Evolutionary conservation across 1,140 invertebrate species (phyloP).

Genomic region (Ephestia elutella): DNA sequence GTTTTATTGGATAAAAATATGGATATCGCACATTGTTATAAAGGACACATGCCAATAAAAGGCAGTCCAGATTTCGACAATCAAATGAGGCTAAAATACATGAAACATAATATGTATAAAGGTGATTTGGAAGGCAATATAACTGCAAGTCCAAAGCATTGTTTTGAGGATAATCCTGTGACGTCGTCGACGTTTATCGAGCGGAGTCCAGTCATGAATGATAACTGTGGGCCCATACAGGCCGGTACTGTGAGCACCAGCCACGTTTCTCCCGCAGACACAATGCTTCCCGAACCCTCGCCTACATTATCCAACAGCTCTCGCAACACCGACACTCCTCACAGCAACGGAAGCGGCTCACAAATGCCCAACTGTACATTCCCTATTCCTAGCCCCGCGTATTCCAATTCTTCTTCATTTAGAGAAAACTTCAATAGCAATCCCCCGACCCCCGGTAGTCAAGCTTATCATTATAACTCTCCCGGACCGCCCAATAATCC

Average conservation of each 20-base stretch:
- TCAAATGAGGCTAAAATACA: constrained; percentile 46
- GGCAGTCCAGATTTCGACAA: constrained; percentile 45
- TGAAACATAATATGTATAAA: constrained; percentile 50
- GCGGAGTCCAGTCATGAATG: constrained; percentile 69
- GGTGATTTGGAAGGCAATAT: constrained; percentile 50
- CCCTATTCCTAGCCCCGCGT: constrained; percentile 61
- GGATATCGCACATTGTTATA: constrained; percentile 54
- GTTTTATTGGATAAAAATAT: constrained; percentile 61
- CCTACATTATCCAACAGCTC: constrained; percentile 70
- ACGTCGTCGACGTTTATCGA: constrained; percentile 82
- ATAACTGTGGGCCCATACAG: constrained; percentile 80
- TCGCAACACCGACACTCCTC: constrained; percentile 64
- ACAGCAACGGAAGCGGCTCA: constrained; percentile 54
- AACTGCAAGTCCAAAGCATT: constrained; percentile 70
- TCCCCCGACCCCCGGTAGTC: constrained; percentile 57
- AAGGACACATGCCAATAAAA: constrained; percentile 60
- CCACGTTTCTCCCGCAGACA: constrained; percentile 80
- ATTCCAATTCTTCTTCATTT: constrained; percentile 56
- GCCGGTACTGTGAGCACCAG: constrained; percentile 84
- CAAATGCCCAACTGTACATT: constrained; percentile 59
- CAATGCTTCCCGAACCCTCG: constrained; percentile 67
- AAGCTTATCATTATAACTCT: constrained; percentile 56
- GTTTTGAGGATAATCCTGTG: constrained; percentile 80
- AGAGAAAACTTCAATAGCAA: constrained; percentile 62
- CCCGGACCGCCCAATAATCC: constrained; percentile 50